These are phyloP conservation scores for Tamandua tetradactyla DNA, from an alignment of 2,797 vertebrate genomes.

Conservation along the genomic window DNA sequence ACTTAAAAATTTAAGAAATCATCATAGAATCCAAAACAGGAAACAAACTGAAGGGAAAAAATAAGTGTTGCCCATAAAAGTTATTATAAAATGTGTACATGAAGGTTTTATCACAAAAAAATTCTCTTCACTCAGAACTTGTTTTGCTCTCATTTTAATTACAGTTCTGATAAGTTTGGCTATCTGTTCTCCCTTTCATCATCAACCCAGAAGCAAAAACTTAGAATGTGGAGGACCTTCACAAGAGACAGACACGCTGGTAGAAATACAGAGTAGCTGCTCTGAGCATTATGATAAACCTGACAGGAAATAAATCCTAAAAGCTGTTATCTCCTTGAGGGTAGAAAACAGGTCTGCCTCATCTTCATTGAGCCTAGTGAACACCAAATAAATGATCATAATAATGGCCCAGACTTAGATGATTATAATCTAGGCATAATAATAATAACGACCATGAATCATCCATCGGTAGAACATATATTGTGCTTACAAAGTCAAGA, in stretches of 20 bases:
- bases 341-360: not conserved
- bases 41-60: not conserved
- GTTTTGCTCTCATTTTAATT: not conserved
- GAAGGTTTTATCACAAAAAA: not conserved
- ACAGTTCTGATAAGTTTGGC: not conserved
- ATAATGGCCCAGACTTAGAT: not conserved
- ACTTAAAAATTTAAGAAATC: not conserved
- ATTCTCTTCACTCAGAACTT: not conserved
- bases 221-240: not conserved
- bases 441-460: not conserved
- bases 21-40: not conserved
- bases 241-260: not conserved
- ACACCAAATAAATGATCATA: not conserved
- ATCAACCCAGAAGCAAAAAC: not conserved
- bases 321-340: not conserved
- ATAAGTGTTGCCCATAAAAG: not conserved
- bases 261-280: not conserved
- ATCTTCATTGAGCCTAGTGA: not conserved
- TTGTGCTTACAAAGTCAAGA: slow-evolving; percentile 24
- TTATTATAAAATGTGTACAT: not conserved
- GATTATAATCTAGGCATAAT: slow-evolving; percentile 26
- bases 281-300: not conserved
- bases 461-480: not conserved
- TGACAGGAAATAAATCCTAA: not conserved
- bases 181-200: not conserved